Base-by-base conservation (phyloP, 2,888 invertebrate species). In the Orchestes rusci region DNA sequence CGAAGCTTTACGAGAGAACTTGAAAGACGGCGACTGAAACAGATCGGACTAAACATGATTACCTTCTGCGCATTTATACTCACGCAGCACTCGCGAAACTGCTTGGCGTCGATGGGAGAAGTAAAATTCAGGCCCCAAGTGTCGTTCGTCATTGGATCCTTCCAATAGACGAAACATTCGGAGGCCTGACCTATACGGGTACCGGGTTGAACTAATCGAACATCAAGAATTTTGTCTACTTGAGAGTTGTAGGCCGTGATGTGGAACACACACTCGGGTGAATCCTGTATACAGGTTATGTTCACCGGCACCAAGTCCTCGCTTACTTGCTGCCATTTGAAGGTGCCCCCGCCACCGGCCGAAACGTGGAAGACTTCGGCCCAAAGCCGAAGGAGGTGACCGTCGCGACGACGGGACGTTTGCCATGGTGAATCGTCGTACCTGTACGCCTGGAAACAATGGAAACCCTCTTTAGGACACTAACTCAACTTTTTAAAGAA, bases 101-200 rank as follows among this genome's bases (percentile, higher is more conserved):
- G 90, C 72, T 93, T 91, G 55, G 96, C 96, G 70, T 97, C 96
- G 61, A 92, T 90, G 51, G 95, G 89, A 44, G 94, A 94, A 41
- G 95, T 95, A 67, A 97, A 97, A 72, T 96, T 97, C 54, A 96
- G 79, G 49, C 96, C 96, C 96, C 96, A 97, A 31, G 96, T 96
- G 70, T 93, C 93, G 70, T 89, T 90, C 61, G 90, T 91, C 84
- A 90, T 88, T 36, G 92, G 87, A 72, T 96, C 96, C 69, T 93
- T 92, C 96, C 96, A 96, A 71, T 96, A 96, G 45, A 96, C 91
- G 72, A 97, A 97, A 71, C 96, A 95, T 75, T 96, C 96, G 28
- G 95, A 95, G 30, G 95, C 95, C 72, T 95, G 95, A 16, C 94
- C 94, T 66, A 97, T 90, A 58, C 94, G 81, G 41, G 95, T 96